A percentile compares a stretch with the other conserved stretches of the same genome.
These are phyloP conservation scores for Tuta absoluta DNA, from an alignment of 2,888 invertebrate species.

Conservation along the genomic window DNA sequence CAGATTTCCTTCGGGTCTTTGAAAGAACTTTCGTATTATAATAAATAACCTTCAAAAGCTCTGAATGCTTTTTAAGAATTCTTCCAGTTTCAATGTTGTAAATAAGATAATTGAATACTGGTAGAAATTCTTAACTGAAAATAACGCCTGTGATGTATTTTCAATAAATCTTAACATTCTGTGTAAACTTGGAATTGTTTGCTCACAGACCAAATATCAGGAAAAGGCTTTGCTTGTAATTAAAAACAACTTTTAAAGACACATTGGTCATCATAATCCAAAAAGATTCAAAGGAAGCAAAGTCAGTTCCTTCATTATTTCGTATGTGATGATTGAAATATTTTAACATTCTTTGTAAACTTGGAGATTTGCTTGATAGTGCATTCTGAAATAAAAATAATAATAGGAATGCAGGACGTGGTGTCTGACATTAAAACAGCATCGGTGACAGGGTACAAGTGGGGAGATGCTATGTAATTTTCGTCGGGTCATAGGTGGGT, in stretches of 20 bases:
- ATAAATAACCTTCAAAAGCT: neutral
- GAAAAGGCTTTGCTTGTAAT: neutral
- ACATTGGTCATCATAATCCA: too few species aligned
- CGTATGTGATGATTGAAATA: neutral
- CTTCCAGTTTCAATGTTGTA: neutral
- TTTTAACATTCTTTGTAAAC: neutral
- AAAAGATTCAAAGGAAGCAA: neutral
- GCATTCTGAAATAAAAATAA: neutral
- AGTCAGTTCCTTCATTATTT: neutral
- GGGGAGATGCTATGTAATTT: neutral
- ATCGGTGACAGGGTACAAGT: neutral
- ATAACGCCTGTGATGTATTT: constrained; percentile 5
- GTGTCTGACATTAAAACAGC: neutral
- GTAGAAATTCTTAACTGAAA: neutral
- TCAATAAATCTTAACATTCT: neutral
- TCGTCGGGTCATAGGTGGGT: too few species aligned
- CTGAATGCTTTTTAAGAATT: neutral
- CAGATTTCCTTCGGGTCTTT: too few species aligned
- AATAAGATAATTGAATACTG: neutral
- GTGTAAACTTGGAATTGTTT: constrained; percentile 1
- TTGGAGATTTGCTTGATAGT: neutral
- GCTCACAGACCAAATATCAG: neutral
- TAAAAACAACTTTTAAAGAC: too few species aligned
- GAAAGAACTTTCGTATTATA: too few species aligned
- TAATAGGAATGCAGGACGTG: neutral